A percentile compares a stretch with the other conserved stretches of the same genome.
Conservation (phyloP, 2,888 invertebrate species). For the Cheilosia vulpina region DNA sequence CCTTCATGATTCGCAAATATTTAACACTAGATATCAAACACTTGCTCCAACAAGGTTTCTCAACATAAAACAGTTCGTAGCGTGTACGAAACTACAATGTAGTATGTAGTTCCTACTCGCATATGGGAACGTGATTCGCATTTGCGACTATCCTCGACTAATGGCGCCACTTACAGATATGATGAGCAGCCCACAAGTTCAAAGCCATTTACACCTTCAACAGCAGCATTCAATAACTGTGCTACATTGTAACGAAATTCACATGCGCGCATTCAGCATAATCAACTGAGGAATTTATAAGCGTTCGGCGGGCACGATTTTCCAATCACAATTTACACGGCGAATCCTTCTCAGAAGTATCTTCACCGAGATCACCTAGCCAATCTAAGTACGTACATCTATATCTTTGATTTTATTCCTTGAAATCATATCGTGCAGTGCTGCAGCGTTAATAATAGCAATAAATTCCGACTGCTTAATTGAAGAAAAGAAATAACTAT, state of each 20-base stretch:
- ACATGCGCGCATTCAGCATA: constrained; percentile 5
- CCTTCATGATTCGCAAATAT: no score
- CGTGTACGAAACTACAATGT: no score
- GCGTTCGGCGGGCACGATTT: constrained; percentile 57
- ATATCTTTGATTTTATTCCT: constrained; percentile 4
- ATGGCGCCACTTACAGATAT: constrained; percentile 1
- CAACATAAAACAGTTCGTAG: no score
- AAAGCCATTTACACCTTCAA: constrained; percentile 53
- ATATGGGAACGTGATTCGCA: no score
- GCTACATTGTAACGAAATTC: constrained; percentile 9
- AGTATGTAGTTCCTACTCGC: no score
- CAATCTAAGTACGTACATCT: background rate
- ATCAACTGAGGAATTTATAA: constrained; percentile 30
- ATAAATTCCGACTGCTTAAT: constrained; percentile 62
- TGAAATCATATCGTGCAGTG: constrained; percentile 43
- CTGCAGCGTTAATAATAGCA: constrained; percentile 44
- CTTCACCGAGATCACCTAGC: background rate
- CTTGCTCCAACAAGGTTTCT: no score
- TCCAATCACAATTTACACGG: constrained; percentile 58
- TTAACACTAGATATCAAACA: no score
- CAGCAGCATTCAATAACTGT: constrained; percentile 20
- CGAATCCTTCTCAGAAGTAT: constrained; percentile 25
- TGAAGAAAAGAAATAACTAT: constrained; percentile 32
- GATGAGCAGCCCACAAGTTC: constrained; percentile 32
- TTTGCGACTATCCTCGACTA: no score